Evolutionary conservation across 2,113 vertebrate species (phyloP), one percentile per base, ranked within the genome.

Genomic region (Etheostoma cragini): DNA sequence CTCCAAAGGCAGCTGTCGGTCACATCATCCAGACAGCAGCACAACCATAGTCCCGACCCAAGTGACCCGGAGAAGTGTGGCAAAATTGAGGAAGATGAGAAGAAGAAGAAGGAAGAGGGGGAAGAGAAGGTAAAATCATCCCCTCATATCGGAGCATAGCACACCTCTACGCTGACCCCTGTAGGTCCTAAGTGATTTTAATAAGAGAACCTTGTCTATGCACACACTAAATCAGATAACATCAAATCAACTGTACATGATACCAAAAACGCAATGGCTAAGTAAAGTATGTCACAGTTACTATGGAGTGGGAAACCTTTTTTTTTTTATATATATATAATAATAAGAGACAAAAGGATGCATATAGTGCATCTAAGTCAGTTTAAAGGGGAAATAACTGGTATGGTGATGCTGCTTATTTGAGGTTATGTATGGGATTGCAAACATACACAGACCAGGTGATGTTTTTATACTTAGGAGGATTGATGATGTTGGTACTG

Each of bases 1-100:
- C 94, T 99, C 68, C 98, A 99, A 94, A 94, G 97, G 50, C 98
- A 99, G 92, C 97, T 99, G 0, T 97, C 98, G 0, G 92, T 99
- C 89, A 93, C 92, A 47, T 94, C 94, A 5, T 83, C 65, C 61
- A 87, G 67, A 53, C 91, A 88, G 47, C 89, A 88, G 49, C 71
- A 76, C 33, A n/a, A 58, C 88, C 70, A 67, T 1, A 88, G 69
- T 46, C 82, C 73, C 0, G 68, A 78, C 45, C 77, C 69, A 1
- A 19, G 11, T 3, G 77, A 71, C 50, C n/a, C 70, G 0, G 72
- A 89, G 45, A 85, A 58, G 42, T 56, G 65, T 56, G 86, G 65
- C n/a, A 77, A 58, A 17, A 70, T 53, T 53, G 47, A 66, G 24
- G 66, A 82, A 46, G 81, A 65, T 16, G 57, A 79, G 17, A 17